Base-by-base conservation (phyloP, 2,888 invertebrate genomes). In the Julus scanicus region DNA sequence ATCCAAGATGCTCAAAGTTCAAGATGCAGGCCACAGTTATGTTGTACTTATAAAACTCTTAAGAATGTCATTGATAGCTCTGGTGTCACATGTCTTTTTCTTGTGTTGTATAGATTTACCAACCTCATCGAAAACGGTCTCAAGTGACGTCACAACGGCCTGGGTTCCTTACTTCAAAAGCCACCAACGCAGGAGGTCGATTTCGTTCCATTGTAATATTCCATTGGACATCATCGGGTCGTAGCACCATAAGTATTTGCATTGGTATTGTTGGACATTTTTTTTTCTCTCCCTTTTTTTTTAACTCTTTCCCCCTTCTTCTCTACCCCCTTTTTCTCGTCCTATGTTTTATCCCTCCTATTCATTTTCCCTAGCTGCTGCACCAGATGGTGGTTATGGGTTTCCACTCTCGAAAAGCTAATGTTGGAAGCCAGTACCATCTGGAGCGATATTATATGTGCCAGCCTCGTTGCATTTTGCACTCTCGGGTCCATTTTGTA, bases 321-420 rank as follows among this genome's bases (percentile, higher is more conserved):
- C 20, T 20, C 2, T 9, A 8, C 71, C 53, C 71, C 71, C 71
- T 71, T 71, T 71, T 71, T 63, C 71, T 71, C 71, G 71, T 71
- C 71, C 71, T 29, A n/a, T 71, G 71, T 71, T 71, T 71, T 71
- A 71, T 71, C 71, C 71, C 71, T 71, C 71, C 71, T 71, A 71
- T 71, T 71, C 71, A 71, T 29, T 29, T 71, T 71, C 71, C 71
- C 71, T 71, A 71, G 71, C 71, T 71, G 71, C 71, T 29, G 84
- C 84, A 84, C 84, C 84, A 84, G 84, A 84, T 84, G 84, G 84
- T 40, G 20, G 84, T 84, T 84, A 84, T 84, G 84, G 84, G 84
- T 84, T 84, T 84, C 48, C 44, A 40, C 84, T 84, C 84, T 84
- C 48, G 84, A 84, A 84, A 84, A 84, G 84, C 84, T 84, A 84